Conservation (phyloP, 2,797 vertebrate genomes). For the Distichodus sexfasciatus region DNA sequence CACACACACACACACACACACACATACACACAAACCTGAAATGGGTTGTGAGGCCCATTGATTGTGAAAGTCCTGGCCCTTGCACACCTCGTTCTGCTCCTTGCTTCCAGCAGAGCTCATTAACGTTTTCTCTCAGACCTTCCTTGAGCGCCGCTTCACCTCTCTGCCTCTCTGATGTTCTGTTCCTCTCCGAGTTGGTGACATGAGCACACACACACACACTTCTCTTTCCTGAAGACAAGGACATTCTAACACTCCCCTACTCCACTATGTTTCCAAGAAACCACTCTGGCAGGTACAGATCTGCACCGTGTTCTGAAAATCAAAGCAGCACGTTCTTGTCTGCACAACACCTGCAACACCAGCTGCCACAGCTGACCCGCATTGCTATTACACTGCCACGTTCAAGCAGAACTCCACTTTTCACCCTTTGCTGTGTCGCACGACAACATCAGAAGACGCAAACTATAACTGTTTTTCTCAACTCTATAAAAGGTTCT, state of each 20-base stretch:
- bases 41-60: slow-evolving; percentile 34
- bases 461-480: too few relatives aligned
- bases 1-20: slow-evolving; percentile 29
- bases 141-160: slow-evolving; percentile 13
- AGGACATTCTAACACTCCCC: slow-evolving; percentile 25
- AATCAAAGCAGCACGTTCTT: slow-evolving; percentile 22
- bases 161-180: slow-evolving; percentile 18
- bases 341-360: slow-evolving; percentile 23
- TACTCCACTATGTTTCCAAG: slow-evolving; percentile 14
- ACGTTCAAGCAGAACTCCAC: too few relatives aligned
- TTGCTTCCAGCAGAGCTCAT: slow-evolving; percentile 36
- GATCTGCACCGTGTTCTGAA: not conserved
- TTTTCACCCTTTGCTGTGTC: too few relatives aligned
- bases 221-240: slow-evolving; percentile 14
- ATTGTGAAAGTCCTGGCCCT: slow-evolving; percentile 49
- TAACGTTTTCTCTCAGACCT: slow-evolving; percentile 38
- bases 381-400: too few relatives aligned
- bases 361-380: too few relatives aligned
- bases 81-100: slow-evolving; percentile 44
- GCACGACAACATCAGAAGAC: too few relatives aligned
- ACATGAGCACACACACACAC: slow-evolving; percentile 18
- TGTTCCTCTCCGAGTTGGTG: slow-evolving; percentile 25
- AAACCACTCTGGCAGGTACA: not conserved
- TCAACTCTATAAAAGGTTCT: too few relatives aligned
- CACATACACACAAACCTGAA: slow-evolving; percentile 24